Percentiles rank a stretch among this genome's conserved stretches.
These are phyloP conservation scores for Drosophila tripunctata DNA, from an alignment of 2,888 invertebrate genomes.

Conservation along the genomic window DNA sequence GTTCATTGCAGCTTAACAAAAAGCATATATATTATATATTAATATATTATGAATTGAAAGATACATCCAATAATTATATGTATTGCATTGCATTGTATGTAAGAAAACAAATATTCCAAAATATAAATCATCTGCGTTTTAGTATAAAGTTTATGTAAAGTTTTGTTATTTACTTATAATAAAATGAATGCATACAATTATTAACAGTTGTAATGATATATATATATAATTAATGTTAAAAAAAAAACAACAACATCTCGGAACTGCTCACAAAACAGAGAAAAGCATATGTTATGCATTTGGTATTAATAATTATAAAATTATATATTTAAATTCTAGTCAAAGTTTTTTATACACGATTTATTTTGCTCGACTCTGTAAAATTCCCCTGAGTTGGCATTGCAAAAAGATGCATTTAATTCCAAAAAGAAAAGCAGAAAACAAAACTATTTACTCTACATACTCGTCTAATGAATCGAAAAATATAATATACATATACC, in stretches of 20 bases:
- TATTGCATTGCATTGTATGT: slow-evolving; percentile 34
- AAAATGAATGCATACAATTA: slow-evolving; percentile 36
- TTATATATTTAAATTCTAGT: slow-evolving; percentile 67
- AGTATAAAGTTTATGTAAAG: slow-evolving; percentile 67
- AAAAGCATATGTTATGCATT: slow-evolving; percentile 38
- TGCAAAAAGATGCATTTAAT: slow-evolving; percentile 41
- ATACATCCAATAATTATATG: slow-evolving; percentile 37
- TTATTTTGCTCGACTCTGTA: slow-evolving; percentile 18
- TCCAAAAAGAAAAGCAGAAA: too few species aligned
- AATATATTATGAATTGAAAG: slow-evolving; percentile 22
- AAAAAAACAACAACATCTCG: slow-evolving; percentile 17
- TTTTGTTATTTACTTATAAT: slow-evolving; percentile 76
- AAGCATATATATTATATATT: slow-evolving; percentile 30
- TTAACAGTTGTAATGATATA: slow-evolving; percentile 46
- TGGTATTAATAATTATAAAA: slow-evolving; percentile 54
- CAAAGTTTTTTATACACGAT: slow-evolving; percentile 53
- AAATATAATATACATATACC: slow-evolving; percentile 15
- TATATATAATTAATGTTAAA: slow-evolving; percentile 15
- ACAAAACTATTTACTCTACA: too few species aligned
- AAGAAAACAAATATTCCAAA: slow-evolving; percentile 76
- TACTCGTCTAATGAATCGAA: slow-evolving; percentile 7
- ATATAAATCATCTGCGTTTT: slow-evolving; percentile 78
- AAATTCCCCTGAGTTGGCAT: slow-evolving; percentile 16
- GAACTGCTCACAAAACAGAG: slow-evolving; percentile 37
- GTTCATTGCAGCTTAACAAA: slow-evolving; percentile 34